Base-by-base conservation (phyloP, 2,888 invertebrate species). In the Lissocephala sabroskyi region DNA sequence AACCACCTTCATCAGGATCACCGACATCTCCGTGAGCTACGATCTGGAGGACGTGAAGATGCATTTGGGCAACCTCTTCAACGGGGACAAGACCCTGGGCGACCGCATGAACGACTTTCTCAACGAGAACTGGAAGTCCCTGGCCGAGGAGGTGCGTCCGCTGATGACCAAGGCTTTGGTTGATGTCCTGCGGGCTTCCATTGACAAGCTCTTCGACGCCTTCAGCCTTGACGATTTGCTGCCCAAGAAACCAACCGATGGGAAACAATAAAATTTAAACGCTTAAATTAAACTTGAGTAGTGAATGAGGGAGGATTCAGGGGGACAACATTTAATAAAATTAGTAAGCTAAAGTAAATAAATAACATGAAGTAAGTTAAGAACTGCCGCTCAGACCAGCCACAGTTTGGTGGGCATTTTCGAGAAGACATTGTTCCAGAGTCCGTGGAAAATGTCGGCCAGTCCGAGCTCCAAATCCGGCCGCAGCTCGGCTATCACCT, bases 51-150 rank as follows among this genome's bases (percentile, higher is more conserved):
- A 87, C 42, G 91, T 90, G 0, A 85, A 87, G 10, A 86, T 93
- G 56, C 86, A 89, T 56, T 83, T 94, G 40, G 89, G 90, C 13
- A 89, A 93, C 83, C 85, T 93, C 1, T 93, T 93, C 71, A 90
- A 91, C 52, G 91, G 91, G 1, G 91, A 93, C 59, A 85, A 86
- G 45, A 88, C 89, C 52, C 80, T 92, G 45, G 91, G 91, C 19
- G 86, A 88, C 14, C 87, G 90, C 1, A 90, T 93, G 90, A 93
- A 93, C 79, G 82, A 87, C 23, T 92, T 93, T 78, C 81, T 94
- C 16, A 93, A 93, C 73, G 91, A 92, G 39, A 92, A 93, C 79
- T 93, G 93, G 93, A 87, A 88, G 65, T 87, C 87, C 23, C 86
- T 94, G 1, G 87, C 90, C 0, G 88, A 88, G 19, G 92, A 93